These are phyloP conservation scores for Graphium colonna DNA, from an alignment of 2,888 invertebrate species.

Conservation along the genomic window DNA sequence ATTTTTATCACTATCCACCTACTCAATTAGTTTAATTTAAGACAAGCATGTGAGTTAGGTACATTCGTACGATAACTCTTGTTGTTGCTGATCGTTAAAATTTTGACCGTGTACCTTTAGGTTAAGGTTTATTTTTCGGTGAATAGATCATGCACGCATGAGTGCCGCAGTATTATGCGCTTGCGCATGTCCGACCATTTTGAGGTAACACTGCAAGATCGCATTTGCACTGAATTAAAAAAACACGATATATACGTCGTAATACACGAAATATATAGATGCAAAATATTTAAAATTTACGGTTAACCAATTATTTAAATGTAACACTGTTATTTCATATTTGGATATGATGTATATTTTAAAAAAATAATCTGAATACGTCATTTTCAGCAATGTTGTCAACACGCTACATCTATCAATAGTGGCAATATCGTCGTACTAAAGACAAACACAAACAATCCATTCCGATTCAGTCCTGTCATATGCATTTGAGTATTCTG, in stretches of 20 bases:
- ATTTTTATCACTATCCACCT: slow-evolving; percentile 21
- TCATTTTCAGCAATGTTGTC: no score
- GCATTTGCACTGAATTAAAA: neutral
- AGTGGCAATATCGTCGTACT: no score
- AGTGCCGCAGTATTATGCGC: slow-evolving; percentile 19
- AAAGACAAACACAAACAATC: no score
- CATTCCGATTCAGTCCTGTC: no score
- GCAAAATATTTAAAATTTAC: no score
- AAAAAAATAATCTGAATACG: no score
- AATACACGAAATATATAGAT: no score
- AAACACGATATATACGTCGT: neutral
- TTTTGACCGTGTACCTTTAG: neutral
- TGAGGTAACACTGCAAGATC: slow-evolving; percentile 16
- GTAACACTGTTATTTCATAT: no score
- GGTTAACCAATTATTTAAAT: no score
- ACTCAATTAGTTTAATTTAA: slow-evolving; percentile 28
- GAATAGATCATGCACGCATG: slow-evolving; percentile 2
- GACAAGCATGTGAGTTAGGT: slow-evolving; percentile 22
- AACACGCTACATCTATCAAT: no score
- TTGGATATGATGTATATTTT: no score
- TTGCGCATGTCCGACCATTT: slow-evolving; percentile 24
- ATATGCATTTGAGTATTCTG: no score
- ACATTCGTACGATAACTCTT: slow-evolving; percentile 15
- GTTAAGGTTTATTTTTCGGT: neutral
- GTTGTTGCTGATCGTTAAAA: neutral